Evolutionary conservation across 2,113 vertebrate species (phyloP), one percentile per base, ranked within the genome.

Genomic region (Pteruthius melanotis): DNA sequence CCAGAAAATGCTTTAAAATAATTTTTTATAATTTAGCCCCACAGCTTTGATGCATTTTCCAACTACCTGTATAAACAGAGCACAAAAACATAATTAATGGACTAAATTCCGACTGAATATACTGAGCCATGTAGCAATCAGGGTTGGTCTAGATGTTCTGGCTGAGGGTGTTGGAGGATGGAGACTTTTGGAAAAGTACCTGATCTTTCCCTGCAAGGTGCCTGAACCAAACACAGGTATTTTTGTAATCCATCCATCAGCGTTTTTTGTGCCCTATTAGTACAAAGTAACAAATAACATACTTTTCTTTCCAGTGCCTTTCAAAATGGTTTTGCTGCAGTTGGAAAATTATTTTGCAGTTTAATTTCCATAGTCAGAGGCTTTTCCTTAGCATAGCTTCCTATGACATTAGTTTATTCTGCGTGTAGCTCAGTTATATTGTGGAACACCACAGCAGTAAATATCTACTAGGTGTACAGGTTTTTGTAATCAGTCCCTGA

Each of bases 401-500:
- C 65, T 82, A 28, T 83, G 74, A 50, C 61, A 74, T 81, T 72
- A 81, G 61, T 89, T 95, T 90, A 87, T 95, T 92, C 76, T 95
- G 27, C 9, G 0, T 35, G 60, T 45, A 78, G 69, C 50, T 88
- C 35, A 47, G 72, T 61, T 85, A 59, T 47, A 40, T 40, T 56
- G 49, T 52, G 83, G 75, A 94, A 85, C 84, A 93, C 80, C 23
- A 7, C 13, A 19, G 66, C 39, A 84, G 40, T 94, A 84, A 89
- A 47, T 86, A 71, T 64, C 76, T 95, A 70, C 49, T 89, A 81
- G 91, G 83, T 97, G 59, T 86, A 39, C 70, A 93, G 19, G 81
- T 50, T 96, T 95, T 83, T 96, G 35, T 87, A 97, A 87, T 83
- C 65, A 47, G 13, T 44, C 83, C 50, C 82, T 94, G 90, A 77